phyloP scores from a whole-genome alignment of 2,888 invertebrate species.

The Phasia obesa region DNA sequence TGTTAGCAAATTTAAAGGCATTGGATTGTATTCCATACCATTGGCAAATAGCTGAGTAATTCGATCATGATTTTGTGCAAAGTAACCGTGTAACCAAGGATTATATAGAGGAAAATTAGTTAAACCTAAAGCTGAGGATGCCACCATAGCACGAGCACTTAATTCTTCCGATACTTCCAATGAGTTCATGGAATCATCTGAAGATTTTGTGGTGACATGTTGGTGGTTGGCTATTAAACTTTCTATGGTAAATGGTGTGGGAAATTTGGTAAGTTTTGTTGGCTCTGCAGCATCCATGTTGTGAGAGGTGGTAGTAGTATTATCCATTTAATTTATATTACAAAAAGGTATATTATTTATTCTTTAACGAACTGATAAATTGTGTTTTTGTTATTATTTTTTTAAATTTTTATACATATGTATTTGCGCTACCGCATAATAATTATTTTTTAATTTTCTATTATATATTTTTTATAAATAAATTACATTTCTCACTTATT shows the following conservation, averaged over 20 bases:
- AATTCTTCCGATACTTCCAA: constrained; percentile 72
- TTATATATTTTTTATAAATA: constrained; percentile 30
- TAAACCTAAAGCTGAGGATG: constrained; percentile 78
- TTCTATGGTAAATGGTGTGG: constrained; percentile 82
- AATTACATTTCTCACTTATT: constrained; percentile 24
- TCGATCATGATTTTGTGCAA: constrained; percentile 81
- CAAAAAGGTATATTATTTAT: constrained; percentile 21
- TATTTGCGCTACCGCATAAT: constrained; percentile 43
- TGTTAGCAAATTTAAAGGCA: constrained; percentile 55
- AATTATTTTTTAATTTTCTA: constrained; percentile 19
- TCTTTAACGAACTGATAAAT: not conserved
- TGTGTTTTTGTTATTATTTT: constrained; percentile 12
- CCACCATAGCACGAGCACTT: constrained; percentile 77
- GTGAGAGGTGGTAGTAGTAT: constrained; percentile 48
- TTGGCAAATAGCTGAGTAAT: constrained; percentile 79
- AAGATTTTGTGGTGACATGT: constrained; percentile 51
- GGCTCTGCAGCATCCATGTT: constrained; percentile 68
- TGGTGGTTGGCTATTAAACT: constrained; percentile 80
- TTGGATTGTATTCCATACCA: constrained; percentile 34
- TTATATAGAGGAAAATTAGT: constrained; percentile 81
- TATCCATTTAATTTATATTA: constrained; percentile 59
- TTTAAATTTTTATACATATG: not conserved
- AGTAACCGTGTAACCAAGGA: constrained; percentile 82
- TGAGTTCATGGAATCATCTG: constrained; percentile 40
- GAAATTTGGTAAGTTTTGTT: constrained; percentile 78